Percentiles rank a stretch among this genome's conserved stretches.
These are phyloP conservation scores for Echinometra lucunter DNA, from an alignment of 53 echinoderm and acorn worm genomes.

Conservation along the genomic window DNA sequence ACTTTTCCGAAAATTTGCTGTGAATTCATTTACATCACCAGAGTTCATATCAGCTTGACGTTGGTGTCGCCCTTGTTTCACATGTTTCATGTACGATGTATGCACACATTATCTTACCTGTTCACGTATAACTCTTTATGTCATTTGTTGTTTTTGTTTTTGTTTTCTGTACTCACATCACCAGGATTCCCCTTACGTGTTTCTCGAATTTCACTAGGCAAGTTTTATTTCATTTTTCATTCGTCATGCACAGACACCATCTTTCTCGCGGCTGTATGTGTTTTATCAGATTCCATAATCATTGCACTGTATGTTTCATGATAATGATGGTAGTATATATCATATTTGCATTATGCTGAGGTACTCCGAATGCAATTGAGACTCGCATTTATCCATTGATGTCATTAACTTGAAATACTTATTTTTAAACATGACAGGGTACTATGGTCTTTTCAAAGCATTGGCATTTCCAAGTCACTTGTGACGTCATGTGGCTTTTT, in stretches of 20 bases:
- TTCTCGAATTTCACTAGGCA: constrained; percentile 50
- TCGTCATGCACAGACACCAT: neutral
- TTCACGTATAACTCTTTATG: neutral
- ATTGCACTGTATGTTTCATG: neutral
- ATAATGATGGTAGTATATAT: neutral
- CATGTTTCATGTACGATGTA: too few species aligned
- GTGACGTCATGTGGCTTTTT: too few species aligned
- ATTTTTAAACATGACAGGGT: too few species aligned
- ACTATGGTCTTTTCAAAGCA: too few species aligned
- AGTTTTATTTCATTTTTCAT: neutral
- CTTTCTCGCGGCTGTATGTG: neutral
- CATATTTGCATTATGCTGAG: neutral
- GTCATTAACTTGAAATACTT: too few species aligned
- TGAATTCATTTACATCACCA: neutral
- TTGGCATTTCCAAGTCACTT: too few species aligned
- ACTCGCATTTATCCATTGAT: too few species aligned
- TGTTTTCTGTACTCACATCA: constrained; percentile 34
- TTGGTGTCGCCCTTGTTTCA: neutral
- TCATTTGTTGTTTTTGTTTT: constrained; percentile 23
- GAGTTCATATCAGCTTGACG: neutral
- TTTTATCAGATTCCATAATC: neutral
- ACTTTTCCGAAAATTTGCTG: neutral
- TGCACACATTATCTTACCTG: neutral
- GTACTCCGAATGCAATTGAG: too few species aligned
- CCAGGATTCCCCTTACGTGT: constrained; percentile 50